Evolutionary conservation across 2,113 vertebrate genomes (phyloP), one percentile per base, ranked within the genome.

Genomic region (Lophochroa leadbeateri): DNA sequence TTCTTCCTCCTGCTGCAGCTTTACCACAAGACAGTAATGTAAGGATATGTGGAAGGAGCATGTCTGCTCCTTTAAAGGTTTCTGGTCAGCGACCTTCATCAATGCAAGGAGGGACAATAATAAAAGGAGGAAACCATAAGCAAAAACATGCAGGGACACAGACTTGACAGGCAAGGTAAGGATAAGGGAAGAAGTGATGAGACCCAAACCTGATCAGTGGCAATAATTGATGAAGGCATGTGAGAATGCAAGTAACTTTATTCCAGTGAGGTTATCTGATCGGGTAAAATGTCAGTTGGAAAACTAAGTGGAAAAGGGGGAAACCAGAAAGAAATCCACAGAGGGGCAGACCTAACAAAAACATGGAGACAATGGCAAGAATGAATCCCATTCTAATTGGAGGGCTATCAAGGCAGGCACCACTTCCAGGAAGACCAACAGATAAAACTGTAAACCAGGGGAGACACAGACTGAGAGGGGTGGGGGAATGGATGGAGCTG

Each of bases 401-500:
- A 25, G 31, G 19, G 11, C 8, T 90, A 2, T 47, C 23, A 23
- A 72, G 47, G 27, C 17, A 47, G 25, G 4, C 12, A 29, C 14
- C 12, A 31, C 46, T 46, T 92, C 13, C 33, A 37, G 50, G 33
- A 79, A 75, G 41, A 52, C 31, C 25, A 71, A 0, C 52, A 33
- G 27, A 7, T 33, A 25, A 69, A 27, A 49, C 19, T 50, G 27
- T 41, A 77, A 85, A 57, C 13, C 21, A 61, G 21, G 18, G 25
- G 14, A 87, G 11, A 63, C 11, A 2, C 0, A 1, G 11, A 19
- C 13, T 57, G 7, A 7, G 23, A 63, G 7, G 10, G 4, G 1
- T 35, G 7, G 27, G 8, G 15, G 4, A 53, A 46, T 23, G 12
- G 19, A 53, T 35, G 53, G 29, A n/a, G 24, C 16, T 53, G 39